These are phyloP conservation scores for Romanogobio albipinnatus DNA, from an alignment of 2,113 vertebrate species.

Conservation along the genomic window DNA sequence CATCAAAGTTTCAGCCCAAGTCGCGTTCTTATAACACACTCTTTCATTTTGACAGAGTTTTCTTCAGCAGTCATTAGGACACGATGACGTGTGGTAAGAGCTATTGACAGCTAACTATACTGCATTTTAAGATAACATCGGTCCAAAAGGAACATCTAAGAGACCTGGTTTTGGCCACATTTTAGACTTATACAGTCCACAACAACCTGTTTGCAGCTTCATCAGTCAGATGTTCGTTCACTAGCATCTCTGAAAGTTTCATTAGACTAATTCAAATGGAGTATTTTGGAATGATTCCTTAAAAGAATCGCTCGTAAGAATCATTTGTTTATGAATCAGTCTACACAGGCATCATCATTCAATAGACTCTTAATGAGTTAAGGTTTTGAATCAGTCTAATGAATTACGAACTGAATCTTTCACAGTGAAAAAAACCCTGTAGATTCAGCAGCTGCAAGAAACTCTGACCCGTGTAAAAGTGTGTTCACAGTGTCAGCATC, in stretches of 20 bases:
- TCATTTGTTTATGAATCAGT: background rate
- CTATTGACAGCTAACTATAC: too few relatives aligned
- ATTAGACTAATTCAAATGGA: background rate
- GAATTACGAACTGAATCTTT: background rate
- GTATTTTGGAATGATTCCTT: background rate
- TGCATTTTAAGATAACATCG: background rate
- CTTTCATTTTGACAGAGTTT: background rate
- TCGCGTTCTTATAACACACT: background rate
- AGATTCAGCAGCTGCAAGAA: background rate
- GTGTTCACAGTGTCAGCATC: background rate
- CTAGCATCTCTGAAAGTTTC: background rate
- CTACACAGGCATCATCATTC: background rate
- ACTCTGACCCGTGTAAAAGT: background rate
- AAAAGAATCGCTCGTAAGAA: background rate
- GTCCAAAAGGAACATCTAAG: background rate
- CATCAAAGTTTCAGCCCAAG: conserved; percentile 29
- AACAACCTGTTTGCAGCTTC: background rate
- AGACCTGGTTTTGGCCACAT: background rate
- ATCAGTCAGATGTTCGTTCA: too few relatives aligned
- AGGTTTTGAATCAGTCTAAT: background rate
- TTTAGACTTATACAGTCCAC: background rate
- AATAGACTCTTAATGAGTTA: too few relatives aligned
- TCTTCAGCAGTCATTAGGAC: background rate
- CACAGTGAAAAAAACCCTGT: background rate
- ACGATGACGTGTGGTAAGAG: background rate